These are phyloP conservation scores for Chironomus tentans DNA, from an alignment of 2,888 invertebrate genomes.

Conservation along the genomic window DNA sequence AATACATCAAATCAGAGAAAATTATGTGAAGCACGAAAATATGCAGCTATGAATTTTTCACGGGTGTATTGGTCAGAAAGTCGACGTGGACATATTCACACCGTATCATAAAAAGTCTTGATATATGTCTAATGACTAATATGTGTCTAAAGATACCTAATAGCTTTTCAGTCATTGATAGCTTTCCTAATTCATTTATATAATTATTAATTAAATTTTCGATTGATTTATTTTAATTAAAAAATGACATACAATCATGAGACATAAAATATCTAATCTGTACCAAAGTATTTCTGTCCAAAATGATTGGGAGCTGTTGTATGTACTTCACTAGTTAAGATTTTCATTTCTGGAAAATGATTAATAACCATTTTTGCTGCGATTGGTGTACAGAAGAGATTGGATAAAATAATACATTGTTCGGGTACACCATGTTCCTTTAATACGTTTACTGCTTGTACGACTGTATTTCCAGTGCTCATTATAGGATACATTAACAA, in stretches of 20 bases:
- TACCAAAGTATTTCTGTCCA: constrained; percentile 97
- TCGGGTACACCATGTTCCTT: constrained; percentile 91
- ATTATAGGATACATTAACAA: constrained; percentile 98
- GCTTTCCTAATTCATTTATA: neutral
- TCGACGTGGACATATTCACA: too few species aligned
- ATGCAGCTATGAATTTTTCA: too few species aligned
- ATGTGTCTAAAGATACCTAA: neutral
- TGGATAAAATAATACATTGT: constrained; percentile 91
- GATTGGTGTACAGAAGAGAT: constrained; percentile 91
- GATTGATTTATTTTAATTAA: too few species aligned
- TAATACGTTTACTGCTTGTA: constrained; percentile 83
- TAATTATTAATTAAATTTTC: neutral
- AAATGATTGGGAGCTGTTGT: constrained; percentile 95
- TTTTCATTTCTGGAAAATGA: constrained; percentile 84
- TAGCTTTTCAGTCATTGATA: neutral
- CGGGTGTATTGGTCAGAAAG: too few species aligned
- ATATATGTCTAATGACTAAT: constrained; percentile 37
- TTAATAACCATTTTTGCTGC: constrained; percentile 76
- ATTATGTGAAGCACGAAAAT: too few species aligned
- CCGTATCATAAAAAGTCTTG: constrained; percentile 38
- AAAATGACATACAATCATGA: too few species aligned
- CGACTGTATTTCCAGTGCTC: constrained; percentile 96
- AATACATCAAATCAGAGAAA: too few species aligned
- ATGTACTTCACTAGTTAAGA: constrained; percentile 91
- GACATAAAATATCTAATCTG: too few species aligned